Evolutionary conservation across 2,113 vertebrate species (phyloP), one percentile per base, ranked within the genome.

Genomic region (Noturus placidus): DNA sequence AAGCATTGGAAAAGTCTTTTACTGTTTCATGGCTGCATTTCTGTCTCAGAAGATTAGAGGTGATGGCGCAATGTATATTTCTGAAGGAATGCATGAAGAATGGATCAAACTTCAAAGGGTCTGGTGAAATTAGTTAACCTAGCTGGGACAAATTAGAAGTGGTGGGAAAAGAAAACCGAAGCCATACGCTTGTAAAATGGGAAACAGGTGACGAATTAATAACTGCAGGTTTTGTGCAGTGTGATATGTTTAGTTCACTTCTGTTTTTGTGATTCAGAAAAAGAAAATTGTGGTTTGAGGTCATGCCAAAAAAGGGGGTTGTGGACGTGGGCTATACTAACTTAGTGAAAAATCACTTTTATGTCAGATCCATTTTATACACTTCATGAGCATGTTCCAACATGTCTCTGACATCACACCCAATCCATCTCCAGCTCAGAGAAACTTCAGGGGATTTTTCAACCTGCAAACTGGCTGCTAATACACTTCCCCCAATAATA

Each of bases 201-300:
- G 81, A 77, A 87, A 87, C 87, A 84, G 81, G 81, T 87, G 87
- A 87, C 61, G 72, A 77, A 81, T 83, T 87, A 83, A 83, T 77
- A 78, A 77, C 70, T 84, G 72, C 22, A 76, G 56, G 46, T 78
- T 54, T 84, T 33, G 30, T 87, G 14, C 70, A 27, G 77, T 77
- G n/a, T 78, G 67, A 82, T 65, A 52, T 52, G 38, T 84, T 65
- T 78, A 35, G 70, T 57, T 84, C 3, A 17, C 56, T 87, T 78
- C 46, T 42, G 70, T 77, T 87, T 87, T 30, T 33, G 57, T 33
- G 22, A 74, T 83, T 61, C 35, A 83, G 69, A 25, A 46, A 19
- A 56, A 70, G 42, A 85, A 87, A 74, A 52, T 65, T 50, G 80
- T 61, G 69, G 86, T 87, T 82, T 87, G 86, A 74, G 42, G 65